Percentiles rank a stretch among this genome's conserved stretches.
phyloP scores from a whole-genome alignment of 2,888 invertebrate species.

The Andrena praecox region DNA sequence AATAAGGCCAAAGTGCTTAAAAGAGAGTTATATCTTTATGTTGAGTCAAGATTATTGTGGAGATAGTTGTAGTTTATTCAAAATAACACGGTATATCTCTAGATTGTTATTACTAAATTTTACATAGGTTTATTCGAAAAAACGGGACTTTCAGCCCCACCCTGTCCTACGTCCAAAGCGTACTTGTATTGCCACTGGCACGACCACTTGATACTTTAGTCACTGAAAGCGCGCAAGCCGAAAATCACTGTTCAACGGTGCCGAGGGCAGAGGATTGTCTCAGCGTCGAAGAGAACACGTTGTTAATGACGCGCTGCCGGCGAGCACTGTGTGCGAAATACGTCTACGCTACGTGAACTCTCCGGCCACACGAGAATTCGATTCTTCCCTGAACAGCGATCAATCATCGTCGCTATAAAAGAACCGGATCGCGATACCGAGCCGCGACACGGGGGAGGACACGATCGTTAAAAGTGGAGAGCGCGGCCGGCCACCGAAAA shows the following conservation, averaged over 20 bases:
- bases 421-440: constrained; percentile 4
- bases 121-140: too few species aligned
- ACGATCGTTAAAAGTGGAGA: not conserved
- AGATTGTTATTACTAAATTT: too few species aligned
- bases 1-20: too few species aligned
- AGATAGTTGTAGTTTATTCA: too few species aligned
- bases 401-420: constrained; percentile 31
- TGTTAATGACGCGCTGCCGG: constrained; percentile 16
- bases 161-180: too few species aligned
- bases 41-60: too few species aligned
- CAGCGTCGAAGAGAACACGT: constrained; percentile 1
- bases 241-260: not conserved
- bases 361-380: constrained; percentile 30
- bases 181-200: not conserved
- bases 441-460: not conserved
- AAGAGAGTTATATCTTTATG: too few species aligned
- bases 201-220: not conserved
- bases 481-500: not conserved
- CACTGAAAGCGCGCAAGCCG: not conserved
- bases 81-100: too few species aligned
- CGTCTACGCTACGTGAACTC: constrained; percentile 8
- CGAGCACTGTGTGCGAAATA: constrained; percentile 44
- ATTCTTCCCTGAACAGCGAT: constrained; percentile 37
- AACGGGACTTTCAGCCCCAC: too few species aligned
- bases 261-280: not conserved